These are phyloP conservation scores for Oryzias sinensis DNA, from an alignment of 2,797 vertebrate genomes.

Conservation along the genomic window DNA sequence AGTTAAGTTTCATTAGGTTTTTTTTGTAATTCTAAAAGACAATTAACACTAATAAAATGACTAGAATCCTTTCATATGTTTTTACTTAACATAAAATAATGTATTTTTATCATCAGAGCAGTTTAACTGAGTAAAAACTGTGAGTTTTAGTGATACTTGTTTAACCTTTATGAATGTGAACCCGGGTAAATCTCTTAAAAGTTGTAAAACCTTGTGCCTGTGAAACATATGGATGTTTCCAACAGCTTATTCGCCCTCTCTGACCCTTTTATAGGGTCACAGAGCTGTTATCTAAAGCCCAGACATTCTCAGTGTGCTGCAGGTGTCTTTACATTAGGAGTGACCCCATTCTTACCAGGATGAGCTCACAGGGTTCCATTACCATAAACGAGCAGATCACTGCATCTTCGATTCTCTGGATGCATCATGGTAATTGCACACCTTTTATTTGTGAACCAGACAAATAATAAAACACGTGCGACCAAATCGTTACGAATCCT, in stretches of 20 bases:
- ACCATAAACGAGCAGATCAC: constrained; percentile 29
- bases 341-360: constrained; percentile 67
- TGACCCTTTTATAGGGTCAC: constrained; percentile 36
- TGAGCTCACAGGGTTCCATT: constrained; percentile 63
- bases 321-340: constrained; percentile 68
- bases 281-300: constrained; percentile 53
- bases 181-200: not conserved
- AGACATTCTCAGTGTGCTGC: constrained; percentile 51
- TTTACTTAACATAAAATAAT: no score
- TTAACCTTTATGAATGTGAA: no score
- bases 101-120: no score
- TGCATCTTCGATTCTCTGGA: constrained; percentile 22
- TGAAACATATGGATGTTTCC: constrained; percentile 34
- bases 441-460: constrained; percentile 18
- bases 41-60: constrained; percentile 11
- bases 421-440: constrained; percentile 13
- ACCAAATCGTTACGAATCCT: not conserved
- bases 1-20: not conserved
- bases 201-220: constrained; percentile 5
- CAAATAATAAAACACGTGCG: not conserved
- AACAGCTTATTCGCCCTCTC: constrained; percentile 26
- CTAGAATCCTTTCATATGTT: no score
- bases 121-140: not conserved
- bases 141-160: constrained; percentile 29
- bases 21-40: constrained; percentile 13